Base-by-base conservation (phyloP, 2,888 invertebrate genomes). In the Keiferia lycopersicella region DNA sequence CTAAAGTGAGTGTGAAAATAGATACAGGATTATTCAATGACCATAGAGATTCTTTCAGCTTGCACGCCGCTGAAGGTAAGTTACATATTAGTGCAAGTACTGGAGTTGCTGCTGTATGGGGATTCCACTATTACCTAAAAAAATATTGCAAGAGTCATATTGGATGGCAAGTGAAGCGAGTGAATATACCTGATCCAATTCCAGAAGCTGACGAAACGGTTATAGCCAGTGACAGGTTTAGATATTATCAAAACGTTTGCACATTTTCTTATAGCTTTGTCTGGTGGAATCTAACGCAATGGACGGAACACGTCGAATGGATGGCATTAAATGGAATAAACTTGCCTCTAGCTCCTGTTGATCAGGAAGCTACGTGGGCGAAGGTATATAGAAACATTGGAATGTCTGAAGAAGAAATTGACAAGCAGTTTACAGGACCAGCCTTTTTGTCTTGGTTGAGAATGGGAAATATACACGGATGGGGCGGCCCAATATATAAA, bases 181-280 rank as follows among this genome's bases (percentile, higher is more conserved):
- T 96, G 1, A 70, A 82, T 6, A 81, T 96, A 45, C 95, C 95
- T 0, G 62, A 77, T 6, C 68, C 71, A 0, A 72, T 85, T 11
- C 87, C 96, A 14, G 95, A 95, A 1, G 86, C 93, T 4, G 93
- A 94, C 14, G 92, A 94, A 69, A 75, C 93, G 1, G 95, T 95
- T 0, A 86, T 86, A 10, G 94, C 96, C 14, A 94, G 94, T 66
- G 95, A 96, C 76, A 87, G 96, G 74, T 96, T 98, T 78, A 94
- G 98, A 2, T 99, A 98, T 83, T 98, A 98, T 81, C 97, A 98
- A 87, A 99, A 99, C 89, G 98, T 98, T 3, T 98, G 98, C 83
- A 98, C 98, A 0, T 94, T 94, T 65, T 96, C 96, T 38, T 94
- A 94, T 66, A 93, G 97, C 63, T 97, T 96, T 71, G 96, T 94